phyloP scores from a whole-genome alignment of 2,797 vertebrate genomes.

The Clarias platycephalus region DNA sequence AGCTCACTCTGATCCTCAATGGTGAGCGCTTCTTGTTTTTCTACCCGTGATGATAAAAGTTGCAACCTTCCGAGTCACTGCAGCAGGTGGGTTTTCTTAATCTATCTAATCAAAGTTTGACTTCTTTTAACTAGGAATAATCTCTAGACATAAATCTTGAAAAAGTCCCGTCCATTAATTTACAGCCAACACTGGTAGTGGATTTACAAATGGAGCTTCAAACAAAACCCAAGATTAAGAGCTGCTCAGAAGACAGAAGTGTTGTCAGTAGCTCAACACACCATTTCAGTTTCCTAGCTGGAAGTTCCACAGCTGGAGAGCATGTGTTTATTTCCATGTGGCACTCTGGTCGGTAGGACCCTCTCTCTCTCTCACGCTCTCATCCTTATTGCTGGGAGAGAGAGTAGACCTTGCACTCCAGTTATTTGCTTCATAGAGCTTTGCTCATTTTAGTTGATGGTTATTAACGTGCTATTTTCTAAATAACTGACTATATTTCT shows the following conservation, averaged over 20 bases:
- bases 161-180: background rate
- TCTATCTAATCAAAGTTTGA: background rate
- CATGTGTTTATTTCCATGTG: constrained; percentile 50
- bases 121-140: constrained; percentile 2
- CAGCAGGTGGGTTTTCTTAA: background rate
- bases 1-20: background rate
- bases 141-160: constrained; percentile 11
- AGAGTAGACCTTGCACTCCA: background rate
- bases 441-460: background rate
- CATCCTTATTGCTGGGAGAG: background rate
- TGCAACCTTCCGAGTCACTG: no score
- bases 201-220: background rate
- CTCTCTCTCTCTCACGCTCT: constrained; percentile 5
- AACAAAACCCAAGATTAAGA: constrained; percentile 30
- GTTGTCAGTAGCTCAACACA: constrained; percentile 37
- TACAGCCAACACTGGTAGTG: background rate
- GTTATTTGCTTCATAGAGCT: background rate
- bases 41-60: background rate
- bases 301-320: constrained; percentile 54
- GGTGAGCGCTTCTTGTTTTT: background rate
- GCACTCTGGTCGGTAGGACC: constrained; percentile 2
- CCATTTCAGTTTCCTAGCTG: constrained; percentile 47
- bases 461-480: background rate
- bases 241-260: constrained; percentile 30
- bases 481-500: background rate